Conservation (phyloP, 1,140 invertebrate species). For the Drosophila cardini region DNA sequence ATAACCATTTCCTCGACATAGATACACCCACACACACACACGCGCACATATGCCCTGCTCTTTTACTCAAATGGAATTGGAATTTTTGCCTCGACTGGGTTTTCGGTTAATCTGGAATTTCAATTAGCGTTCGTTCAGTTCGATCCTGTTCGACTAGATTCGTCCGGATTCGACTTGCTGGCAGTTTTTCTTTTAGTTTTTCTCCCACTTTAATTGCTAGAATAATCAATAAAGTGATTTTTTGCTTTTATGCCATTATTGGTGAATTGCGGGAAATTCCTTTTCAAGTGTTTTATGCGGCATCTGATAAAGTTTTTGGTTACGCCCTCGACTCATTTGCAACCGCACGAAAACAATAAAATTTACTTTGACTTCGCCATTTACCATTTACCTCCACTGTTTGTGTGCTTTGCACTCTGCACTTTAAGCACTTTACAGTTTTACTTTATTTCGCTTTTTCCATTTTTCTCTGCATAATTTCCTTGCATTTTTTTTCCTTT, state of each 20-base stretch:
- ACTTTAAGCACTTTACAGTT: conserved; percentile 65
- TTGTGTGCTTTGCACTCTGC: too few species aligned
- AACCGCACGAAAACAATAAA: conserved; percentile 48
- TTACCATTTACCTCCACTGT: conserved; percentile 51
- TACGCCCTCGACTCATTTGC: conserved; percentile 23
- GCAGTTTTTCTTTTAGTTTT: conserved; percentile 4
- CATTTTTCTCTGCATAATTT: neutral
- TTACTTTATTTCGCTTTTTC: conserved; percentile 39
- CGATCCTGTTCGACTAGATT: conserved; percentile 17
- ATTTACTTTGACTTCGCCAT: conserved; percentile 39
- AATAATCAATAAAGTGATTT: conserved; percentile 41
- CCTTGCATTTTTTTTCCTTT: neutral
- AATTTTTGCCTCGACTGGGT: conserved; percentile 26
- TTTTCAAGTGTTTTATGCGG: conserved; percentile 51
- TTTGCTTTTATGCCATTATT: conserved; percentile 6
- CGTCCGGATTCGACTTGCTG: conserved; percentile 9
- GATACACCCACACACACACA: neutral
- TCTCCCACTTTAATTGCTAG: conserved; percentile 34
- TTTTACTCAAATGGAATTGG: conserved; percentile 26
- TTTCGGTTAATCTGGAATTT: conserved; percentile 58
- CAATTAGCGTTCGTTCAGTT: conserved; percentile 60
- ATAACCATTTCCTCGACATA: conserved; percentile 69
- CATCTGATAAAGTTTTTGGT: conserved; percentile 60
- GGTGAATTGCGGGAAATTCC: conserved; percentile 29
- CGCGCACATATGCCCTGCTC: neutral